Evolutionary conservation across 2,888 invertebrate species (phyloP).

Genomic region (Mimas tiliae): DNA sequence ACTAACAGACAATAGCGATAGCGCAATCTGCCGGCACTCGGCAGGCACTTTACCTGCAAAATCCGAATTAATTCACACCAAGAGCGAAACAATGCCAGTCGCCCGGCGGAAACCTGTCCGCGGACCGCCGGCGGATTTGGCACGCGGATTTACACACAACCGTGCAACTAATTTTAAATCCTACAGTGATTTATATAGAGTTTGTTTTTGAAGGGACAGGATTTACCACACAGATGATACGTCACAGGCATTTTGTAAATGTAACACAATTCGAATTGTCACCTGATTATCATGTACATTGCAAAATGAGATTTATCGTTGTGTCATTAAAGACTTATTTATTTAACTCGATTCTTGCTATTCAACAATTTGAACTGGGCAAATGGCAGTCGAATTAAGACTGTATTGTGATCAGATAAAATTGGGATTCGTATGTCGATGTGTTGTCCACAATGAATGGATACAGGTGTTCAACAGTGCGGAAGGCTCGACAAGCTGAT

Average conservation of each 20-base stretch:
- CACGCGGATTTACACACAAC: conserved; percentile 65
- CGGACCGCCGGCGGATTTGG: conserved; percentile 65
- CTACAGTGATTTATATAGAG: conserved; percentile 40
- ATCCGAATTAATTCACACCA: conserved; percentile 72
- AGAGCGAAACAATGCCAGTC: conserved; percentile 62
- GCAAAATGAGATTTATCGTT: conserved; percentile 50
- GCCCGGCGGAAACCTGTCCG: conserved; percentile 70
- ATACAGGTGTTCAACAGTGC: conserved; percentile 74
- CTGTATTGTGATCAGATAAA: neutral
- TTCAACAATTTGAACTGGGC: conserved; percentile 5
- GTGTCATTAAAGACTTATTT: conserved; percentile 10
- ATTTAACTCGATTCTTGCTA: neutral
- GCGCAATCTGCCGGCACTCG: conserved; percentile 54
- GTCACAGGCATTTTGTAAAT: conserved; percentile 66
- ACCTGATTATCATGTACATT: conserved; percentile 60
- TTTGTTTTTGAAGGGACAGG: conserved; percentile 40
- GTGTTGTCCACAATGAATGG: conserved; percentile 29
- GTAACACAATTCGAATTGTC: conserved; percentile 72
- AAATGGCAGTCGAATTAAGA: neutral
- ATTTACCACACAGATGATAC: conserved; percentile 65
- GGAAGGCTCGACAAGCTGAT: conserved; percentile 80
- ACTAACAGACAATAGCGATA: conserved; percentile 44
- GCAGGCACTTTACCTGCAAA: conserved; percentile 59
- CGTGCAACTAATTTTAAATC: conserved; percentile 40
- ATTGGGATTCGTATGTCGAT: conserved; percentile 24